Conservation (phyloP, 37 sponge, comb jelly and placozoan genomes). For the Amphimedon queenslandica region DNA sequence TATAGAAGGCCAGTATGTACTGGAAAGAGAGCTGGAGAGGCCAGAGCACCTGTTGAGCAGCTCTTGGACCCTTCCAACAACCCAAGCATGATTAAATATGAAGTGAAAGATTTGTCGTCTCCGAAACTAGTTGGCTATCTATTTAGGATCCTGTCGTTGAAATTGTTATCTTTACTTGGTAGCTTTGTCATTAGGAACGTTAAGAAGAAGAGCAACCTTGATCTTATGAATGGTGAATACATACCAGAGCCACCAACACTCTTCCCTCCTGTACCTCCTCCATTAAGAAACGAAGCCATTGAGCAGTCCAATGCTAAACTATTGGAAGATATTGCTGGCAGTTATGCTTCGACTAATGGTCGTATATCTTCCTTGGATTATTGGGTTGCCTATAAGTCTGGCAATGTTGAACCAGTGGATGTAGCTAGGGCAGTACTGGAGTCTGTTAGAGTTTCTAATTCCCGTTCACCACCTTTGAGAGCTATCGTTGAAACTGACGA, state of each 20-base stretch:
- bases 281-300: slow-evolving; percentile 5
- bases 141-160: slow-evolving; percentile 28
- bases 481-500: slow-evolving; percentile 57
- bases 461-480: slow-evolving; percentile 52
- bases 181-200: slow-evolving; percentile 7
- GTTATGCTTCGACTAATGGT: too few species aligned
- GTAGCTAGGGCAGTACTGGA: slow-evolving; percentile 43
- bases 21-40: not conserved
- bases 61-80: not conserved
- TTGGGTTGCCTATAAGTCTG: slow-evolving; percentile 23
- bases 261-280: slow-evolving; percentile 20
- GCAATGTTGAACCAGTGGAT: slow-evolving; percentile 34
- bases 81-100: not conserved
- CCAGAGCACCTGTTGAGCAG: not conserved
- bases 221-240: slow-evolving; percentile 16
- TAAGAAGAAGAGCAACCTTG: slow-evolving; percentile 14
- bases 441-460: slow-evolving; percentile 53
- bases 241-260: slow-evolving; percentile 67
- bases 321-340: not conserved
- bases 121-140: slow-evolving; percentile 36
- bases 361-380: slow-evolving; percentile 7
- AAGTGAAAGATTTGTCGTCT: slow-evolving; percentile 13
- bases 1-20: not conserved
- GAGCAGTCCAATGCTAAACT: not conserved
- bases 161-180: slow-evolving; percentile 55